Percentiles rank a stretch among this genome's conserved stretches.
phyloP scores from a whole-genome alignment of 1,140 invertebrate genomes.

The Halictus rubicundus region DNA sequence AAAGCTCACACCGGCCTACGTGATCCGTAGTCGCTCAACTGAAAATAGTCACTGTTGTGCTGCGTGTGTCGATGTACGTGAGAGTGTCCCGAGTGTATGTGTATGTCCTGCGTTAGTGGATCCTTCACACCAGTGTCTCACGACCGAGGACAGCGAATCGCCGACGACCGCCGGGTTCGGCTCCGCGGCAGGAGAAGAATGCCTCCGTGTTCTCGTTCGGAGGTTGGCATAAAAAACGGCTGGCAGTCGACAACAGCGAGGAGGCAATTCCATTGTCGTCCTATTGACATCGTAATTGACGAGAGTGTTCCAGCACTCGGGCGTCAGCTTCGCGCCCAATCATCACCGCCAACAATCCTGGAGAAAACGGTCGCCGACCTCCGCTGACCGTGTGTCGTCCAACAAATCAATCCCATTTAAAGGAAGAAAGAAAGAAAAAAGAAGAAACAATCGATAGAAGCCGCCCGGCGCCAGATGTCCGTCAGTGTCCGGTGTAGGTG shows the following conservation, averaged over 20 bases:
- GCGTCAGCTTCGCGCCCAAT: background rate
- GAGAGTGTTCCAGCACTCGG: background rate
- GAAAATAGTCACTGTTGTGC: background rate
- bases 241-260: background rate
- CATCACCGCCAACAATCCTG: background rate
- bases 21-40: background rate
- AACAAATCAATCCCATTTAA: no score
- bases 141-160: conserved; percentile 6
- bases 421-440: no score
- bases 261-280: background rate
- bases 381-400: background rate
- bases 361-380: background rate
- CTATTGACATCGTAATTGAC: conserved; percentile 6
- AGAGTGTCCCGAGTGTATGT: no score
- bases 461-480: background rate
- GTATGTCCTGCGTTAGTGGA: no score
- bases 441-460: background rate
- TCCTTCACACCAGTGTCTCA: no score
- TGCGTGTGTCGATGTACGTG: background rate
- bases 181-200: background rate
- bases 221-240: background rate
- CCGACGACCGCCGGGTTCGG: background rate
- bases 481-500: no score
- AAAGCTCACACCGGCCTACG: conserved; percentile 5
- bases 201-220: conserved; percentile 13